Evolutionary conservation across 1,140 invertebrate genomes (phyloP).

Genomic region (Atta colombica): DNA sequence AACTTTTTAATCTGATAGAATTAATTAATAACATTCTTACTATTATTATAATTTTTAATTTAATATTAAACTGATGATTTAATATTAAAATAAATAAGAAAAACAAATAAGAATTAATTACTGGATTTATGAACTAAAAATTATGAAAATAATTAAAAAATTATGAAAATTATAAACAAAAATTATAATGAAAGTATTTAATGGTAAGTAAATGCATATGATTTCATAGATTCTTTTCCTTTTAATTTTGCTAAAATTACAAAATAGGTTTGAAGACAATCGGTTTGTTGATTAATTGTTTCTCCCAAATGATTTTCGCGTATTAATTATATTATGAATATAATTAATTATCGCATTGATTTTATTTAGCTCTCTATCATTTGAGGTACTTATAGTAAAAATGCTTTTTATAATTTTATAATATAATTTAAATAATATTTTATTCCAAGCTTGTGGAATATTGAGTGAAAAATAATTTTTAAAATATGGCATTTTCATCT

Average conservation of each 20-base stretch:
- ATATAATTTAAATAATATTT: neutral
- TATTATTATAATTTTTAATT: neutral
- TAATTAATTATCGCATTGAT: neutral
- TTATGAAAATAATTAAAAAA: neutral
- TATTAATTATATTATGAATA: neutral
- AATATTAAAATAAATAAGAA: neutral
- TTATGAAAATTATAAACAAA: neutral
- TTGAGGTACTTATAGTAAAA: neutral
- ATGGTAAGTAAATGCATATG: neutral
- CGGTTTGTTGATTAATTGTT: neutral
- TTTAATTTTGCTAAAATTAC: neutral
- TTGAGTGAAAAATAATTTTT: slow-evolving; percentile 29
- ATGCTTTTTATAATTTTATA: neutral
- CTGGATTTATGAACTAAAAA: neutral
- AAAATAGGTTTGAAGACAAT: neutral
- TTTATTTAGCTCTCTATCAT: neutral
- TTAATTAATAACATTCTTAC: neutral
- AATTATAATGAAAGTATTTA: neutral
- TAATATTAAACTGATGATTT: neutral
- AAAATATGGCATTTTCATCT: slow-evolving; percentile 8
- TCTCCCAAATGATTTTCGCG: neutral
- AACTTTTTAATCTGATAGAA: neutral
- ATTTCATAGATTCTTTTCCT: neutral
- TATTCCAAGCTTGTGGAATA: neutral
- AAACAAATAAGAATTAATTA: neutral